A percentile compares a stretch with the other conserved stretches of the same genome.
phyloP scores from a whole-genome alignment of 1,140 invertebrate species.

The Saccostrea cuccullata region DNA sequence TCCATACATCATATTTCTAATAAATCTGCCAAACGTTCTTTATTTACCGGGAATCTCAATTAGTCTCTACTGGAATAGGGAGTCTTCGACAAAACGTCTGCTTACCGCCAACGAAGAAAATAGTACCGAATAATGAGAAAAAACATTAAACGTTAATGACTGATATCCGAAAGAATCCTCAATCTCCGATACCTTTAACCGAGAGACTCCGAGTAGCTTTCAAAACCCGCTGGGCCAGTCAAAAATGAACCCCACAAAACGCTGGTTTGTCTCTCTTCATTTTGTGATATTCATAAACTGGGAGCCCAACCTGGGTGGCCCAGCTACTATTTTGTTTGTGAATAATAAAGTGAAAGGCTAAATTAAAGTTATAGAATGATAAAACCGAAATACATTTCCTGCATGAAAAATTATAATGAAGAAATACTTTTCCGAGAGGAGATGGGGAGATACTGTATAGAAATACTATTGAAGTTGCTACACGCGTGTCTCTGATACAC shows the following conservation, averaged over 20 bases:
- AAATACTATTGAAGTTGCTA: constrained; percentile 30
- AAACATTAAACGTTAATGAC: constrained; percentile 46
- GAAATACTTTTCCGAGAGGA: constrained; percentile 31
- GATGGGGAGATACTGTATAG: constrained; percentile 26
- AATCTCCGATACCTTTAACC: constrained; percentile 43
- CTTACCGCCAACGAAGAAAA: constrained; percentile 46
- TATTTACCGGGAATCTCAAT: constrained; percentile 40
- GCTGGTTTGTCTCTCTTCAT: constrained; percentile 29
- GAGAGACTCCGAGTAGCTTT: constrained; percentile 40
- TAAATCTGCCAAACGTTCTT: constrained; percentile 41
- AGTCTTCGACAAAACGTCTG: constrained; percentile 23
- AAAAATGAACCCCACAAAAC: constrained; percentile 36
- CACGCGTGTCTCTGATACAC: constrained; percentile 19
- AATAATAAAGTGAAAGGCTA: constrained; percentile 42
- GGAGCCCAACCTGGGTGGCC: constrained; percentile 40
- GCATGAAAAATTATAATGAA: constrained; percentile 42
- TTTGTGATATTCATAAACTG: constrained; percentile 18
- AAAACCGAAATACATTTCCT: constrained; percentile 45
- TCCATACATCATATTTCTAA: constrained; percentile 37
- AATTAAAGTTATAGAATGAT: constrained; percentile 52
- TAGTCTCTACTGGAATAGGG: constrained; percentile 34
- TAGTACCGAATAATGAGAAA: constrained; percentile 49
- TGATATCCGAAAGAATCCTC: constrained; percentile 40
- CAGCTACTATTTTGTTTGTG: constrained; percentile 21
- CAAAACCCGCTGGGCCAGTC: constrained; percentile 41